Base-by-base conservation (phyloP, 37 sponge, comb jelly and placozoan species). In the Diacarnus erythraeanus region DNA sequence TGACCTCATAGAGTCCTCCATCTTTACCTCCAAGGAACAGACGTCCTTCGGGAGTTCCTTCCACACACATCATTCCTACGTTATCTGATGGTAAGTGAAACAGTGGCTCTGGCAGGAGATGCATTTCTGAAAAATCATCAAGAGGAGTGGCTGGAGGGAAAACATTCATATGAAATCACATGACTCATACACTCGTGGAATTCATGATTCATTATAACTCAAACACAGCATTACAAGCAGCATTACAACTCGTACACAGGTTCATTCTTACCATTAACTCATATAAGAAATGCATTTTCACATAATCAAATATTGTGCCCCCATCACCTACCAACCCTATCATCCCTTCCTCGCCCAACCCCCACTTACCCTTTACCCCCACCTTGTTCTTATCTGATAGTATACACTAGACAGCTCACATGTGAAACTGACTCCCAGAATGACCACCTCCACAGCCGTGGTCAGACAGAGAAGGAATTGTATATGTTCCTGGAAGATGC, bases 71-170 rank as follows among this genome's bases (percentile, higher is more conserved):
- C 87, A 95, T 88, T 40, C 80, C 81, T 22, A 95, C 85, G 34
- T 88, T 91, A 65, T 98, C 97, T 18, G 95, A 85, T 29, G 93
- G 88, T 4, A 98, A 78, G 77, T 84, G 56, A 80, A 96, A 98
- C 23, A 98, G 81, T 12, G 99, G 97, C 47, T 94, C 90, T 0
- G 96, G 99, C 41, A 91, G 99, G 2, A 98, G 90, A 66, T 96
- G 97, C 93, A 98, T 91, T 83, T 96, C 95, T 33, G 66, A 81
- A 71, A 78, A 64, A 3, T 77, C 83, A 75, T 88, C 91, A 34
- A 74, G 26, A 0, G 43, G 54, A 10, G 69, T 18, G 27, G 63
- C 90, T 89, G n/a, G 35, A 30, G 31, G 6, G 51, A 6, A 47
- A 56, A 15, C 57, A 21, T 20, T 21, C 57, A 56, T 20, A 56